Base-by-base conservation (phyloP, 1,140 invertebrate species). In the Dendroctonus ponderosae region DNA sequence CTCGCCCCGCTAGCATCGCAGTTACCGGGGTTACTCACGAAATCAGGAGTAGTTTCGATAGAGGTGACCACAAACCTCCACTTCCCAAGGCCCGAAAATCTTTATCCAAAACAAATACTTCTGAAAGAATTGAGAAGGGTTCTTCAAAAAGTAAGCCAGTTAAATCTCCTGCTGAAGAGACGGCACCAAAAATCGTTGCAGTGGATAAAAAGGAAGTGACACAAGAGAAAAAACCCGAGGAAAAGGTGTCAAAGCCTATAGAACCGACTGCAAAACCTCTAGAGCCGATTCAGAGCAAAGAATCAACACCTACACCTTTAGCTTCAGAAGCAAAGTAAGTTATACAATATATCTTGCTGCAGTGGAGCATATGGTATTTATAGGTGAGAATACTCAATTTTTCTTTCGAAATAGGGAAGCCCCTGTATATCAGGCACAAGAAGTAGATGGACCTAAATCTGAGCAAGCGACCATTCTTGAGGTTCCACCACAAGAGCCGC, bases 1-100 rank as follows among this genome's bases (percentile, higher is more conserved):
- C 87, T 52, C 83, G 91, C 63, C 91, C 92, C 70, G 87, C 89
- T 73, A 93, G 91, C 80, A 93, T 94, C 75, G 91, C 91, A 71
- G 70, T 78, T 74, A 92, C 91, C 67, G 91, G 89, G 66, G 86
- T 92, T 77, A 86, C 89, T 14, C 61, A 69, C 46, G 72, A 76
- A 8, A n/a, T 66, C 1, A 70, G 52, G 57, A 64, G 69, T 43
- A 68, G 46, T 54, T 15, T 26, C 40, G 70, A 58, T 12, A 58
- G 40, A 43, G 58, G 51, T 8, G 68, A 70, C 50, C 71, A 66
- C 41, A 79, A 79, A 72, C 77, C 77, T 14, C 76, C 76, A 12
- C 58, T 79, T 63, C 77, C 77, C 40, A 77, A 74, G 70, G 71
- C 72, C 40, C 70, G 76, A 50, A 78, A 77, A 66, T 68, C 76